These are phyloP conservation scores for Lepidonotus clava DNA, from an alignment of 2,888 invertebrate genomes.

Conservation along the genomic window DNA sequence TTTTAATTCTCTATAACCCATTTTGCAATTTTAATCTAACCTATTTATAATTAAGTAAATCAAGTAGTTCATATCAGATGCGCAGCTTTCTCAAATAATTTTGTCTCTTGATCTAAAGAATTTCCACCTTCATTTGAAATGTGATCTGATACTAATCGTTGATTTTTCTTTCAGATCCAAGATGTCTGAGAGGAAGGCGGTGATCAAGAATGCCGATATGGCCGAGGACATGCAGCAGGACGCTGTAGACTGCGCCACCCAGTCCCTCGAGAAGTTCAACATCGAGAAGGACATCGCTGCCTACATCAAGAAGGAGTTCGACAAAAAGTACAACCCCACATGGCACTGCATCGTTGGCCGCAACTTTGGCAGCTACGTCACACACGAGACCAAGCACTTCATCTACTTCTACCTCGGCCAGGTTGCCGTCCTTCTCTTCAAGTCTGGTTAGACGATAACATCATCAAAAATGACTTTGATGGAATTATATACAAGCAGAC, in stretches of 20 bases:
- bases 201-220: constrained; percentile 99
- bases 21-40: too few relatives aligned
- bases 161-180: neutral
- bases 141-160: too few relatives aligned
- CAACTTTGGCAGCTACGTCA: constrained; percentile 98
- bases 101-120: too few relatives aligned
- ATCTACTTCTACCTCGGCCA: constrained; percentile 99
- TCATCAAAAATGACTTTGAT: neutral
- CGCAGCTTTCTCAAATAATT: too few relatives aligned
- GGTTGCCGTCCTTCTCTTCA: constrained; percentile 98
- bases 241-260: constrained; percentile 98
- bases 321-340: constrained; percentile 99
- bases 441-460: constrained; percentile 88
- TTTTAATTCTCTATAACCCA: too few relatives aligned
- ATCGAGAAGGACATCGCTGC: constrained; percentile 99
- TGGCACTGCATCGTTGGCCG: constrained; percentile 99
- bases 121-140: too few relatives aligned
- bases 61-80: too few relatives aligned
- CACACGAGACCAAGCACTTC: constrained; percentile 99
- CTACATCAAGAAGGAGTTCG: constrained; percentile 99
- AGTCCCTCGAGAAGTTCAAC: constrained; percentile 98
- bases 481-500: neutral
- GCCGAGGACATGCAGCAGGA: constrained; percentile 99
- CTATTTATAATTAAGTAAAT: too few relatives aligned
- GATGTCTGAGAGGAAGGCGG: constrained; percentile 87